These are phyloP conservation scores for Astyanax mexicanus DNA, from an alignment of 2,797 vertebrate genomes.

Conservation along the genomic window DNA sequence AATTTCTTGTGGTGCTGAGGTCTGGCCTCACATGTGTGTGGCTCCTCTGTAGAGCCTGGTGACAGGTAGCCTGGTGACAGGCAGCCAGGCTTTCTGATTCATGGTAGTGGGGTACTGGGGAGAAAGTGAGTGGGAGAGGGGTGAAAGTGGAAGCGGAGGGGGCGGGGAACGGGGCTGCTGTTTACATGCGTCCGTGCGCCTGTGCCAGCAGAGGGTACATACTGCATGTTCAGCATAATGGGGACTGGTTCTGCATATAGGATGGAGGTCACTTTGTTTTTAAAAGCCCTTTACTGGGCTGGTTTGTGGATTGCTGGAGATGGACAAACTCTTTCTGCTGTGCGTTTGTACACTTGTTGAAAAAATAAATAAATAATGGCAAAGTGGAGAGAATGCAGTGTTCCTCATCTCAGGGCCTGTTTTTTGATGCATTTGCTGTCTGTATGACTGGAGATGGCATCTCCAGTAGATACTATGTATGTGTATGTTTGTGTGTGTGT, in stretches of 20 bases:
- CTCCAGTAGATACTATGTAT: background rate
- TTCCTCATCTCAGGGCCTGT: background rate
- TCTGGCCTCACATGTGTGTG: slow-evolving; percentile 18
- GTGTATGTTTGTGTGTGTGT: background rate
- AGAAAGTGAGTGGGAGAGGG: slow-evolving; percentile 11
- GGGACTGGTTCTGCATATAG: background rate
- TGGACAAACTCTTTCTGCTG: background rate
- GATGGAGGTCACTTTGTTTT: background rate
- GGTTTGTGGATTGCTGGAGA: background rate
- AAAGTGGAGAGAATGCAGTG: background rate
- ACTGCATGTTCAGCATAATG: background rate
- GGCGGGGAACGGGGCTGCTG: background rate
- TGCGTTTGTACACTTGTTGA: background rate
- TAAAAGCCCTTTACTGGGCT: background rate
- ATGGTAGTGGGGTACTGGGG: slow-evolving; percentile 45
- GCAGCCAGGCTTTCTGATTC: slow-evolving; percentile 55
- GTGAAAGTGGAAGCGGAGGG: slow-evolving; percentile 22
- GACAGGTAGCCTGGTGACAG: slow-evolving; percentile 41
- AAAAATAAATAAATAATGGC: too few relatives aligned
- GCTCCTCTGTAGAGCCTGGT: slow-evolving; percentile 30
- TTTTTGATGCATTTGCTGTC: slow-evolving; percentile 12
- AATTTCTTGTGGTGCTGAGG: slow-evolving; percentile 38
- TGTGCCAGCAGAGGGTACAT: slow-evolving; percentile 27
- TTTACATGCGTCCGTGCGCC: slow-evolving; percentile 49
- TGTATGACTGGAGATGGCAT: slow-evolving; percentile 9